These are phyloP conservation scores for Drosophila suzukii DNA, from an alignment of 1,140 invertebrate genomes.

Conservation along the genomic window DNA sequence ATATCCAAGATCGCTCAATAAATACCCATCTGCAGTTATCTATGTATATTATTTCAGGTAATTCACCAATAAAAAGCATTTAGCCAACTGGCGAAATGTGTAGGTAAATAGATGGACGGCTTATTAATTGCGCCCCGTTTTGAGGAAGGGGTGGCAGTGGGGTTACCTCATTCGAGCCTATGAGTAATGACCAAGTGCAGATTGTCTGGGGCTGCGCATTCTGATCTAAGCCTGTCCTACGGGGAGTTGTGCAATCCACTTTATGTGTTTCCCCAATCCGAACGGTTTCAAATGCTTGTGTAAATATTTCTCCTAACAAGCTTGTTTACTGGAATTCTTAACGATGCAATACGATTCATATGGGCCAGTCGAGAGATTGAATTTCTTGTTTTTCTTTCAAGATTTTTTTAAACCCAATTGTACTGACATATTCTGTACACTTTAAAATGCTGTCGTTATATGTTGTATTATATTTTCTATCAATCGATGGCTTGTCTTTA, in stretches of 20 bases:
- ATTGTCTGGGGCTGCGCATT: conserved; percentile 1
- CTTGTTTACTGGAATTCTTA: too few relatives aligned
- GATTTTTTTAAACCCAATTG: too few relatives aligned
- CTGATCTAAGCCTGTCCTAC: conserved; percentile 14
- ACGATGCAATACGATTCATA: background rate
- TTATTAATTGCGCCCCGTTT: conserved; percentile 10
- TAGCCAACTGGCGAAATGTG: conserved; percentile 39
- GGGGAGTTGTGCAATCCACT: conserved; percentile 1
- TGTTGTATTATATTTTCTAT: background rate
- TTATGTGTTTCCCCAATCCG: background rate
- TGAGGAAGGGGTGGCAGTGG: background rate
- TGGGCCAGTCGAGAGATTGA: background rate
- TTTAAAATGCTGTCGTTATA: background rate
- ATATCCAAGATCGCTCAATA: conserved; percentile 5
- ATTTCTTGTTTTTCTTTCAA: background rate
- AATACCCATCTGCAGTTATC: conserved; percentile 12
- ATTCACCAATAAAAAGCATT: conserved; percentile 12
- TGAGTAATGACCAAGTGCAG: conserved; percentile 36
- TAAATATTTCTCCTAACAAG: background rate
- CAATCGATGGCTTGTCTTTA: too few relatives aligned
- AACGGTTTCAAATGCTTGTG: background rate
- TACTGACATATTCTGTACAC: too few relatives aligned
- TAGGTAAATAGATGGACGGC: background rate
- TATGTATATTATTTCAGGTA: conserved; percentile 4
- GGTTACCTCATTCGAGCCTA: background rate